Evolutionary conservation across 2,888 invertebrate species (phyloP), one percentile per base, ranked within the genome.

Genomic region (Pilophorus perplexus): DNA sequence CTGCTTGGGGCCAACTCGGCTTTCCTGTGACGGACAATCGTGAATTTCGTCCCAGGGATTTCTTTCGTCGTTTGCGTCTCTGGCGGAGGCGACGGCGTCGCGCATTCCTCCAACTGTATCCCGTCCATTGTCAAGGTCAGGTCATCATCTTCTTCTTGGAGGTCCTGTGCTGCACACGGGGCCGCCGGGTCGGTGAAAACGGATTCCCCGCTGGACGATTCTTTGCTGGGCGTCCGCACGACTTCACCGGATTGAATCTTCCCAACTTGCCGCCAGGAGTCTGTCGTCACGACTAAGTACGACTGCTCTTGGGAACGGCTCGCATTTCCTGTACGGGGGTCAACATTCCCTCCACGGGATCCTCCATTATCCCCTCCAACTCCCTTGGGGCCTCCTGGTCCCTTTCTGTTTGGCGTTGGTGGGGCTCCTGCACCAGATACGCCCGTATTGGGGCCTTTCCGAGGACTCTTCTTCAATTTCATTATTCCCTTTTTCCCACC

Each of bases 21-120:
- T 75, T 83, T 84, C 71, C 81, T 78, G 75, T 84, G 84, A 72
- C 81, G 81, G 67, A 83, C 82, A 68, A 85, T 74, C 40, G 84
- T 84, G 75, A 85, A 85, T 59, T 79, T 79, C 64, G 77, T 79
- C 57, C 79, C 77, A 59, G 23, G 50, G 18, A 44, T 62, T 46
- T 64, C 70, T 64, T 69, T 69, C 44, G 67, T 54, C 12, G 28
- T 38, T 52, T 23, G 52, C 22, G 40, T 18, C 27, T 25, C 18
- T 40, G 28, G 27, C 25, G 52, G 57, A 14, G 33, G 22, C 1
- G 60, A 50, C 14, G 57, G 33, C 10, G 50, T 70, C 64, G 68
- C 70, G 12, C 68, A 40, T 28, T 71, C 72, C 48, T 70, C 55
- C 37, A 55, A 22, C 8, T 55, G 37, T 20, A 55, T 69, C 42